Evolutionary conservation across 1,140 invertebrate species (phyloP).

Genomic region (Dolichoris vasculosae): DNA sequence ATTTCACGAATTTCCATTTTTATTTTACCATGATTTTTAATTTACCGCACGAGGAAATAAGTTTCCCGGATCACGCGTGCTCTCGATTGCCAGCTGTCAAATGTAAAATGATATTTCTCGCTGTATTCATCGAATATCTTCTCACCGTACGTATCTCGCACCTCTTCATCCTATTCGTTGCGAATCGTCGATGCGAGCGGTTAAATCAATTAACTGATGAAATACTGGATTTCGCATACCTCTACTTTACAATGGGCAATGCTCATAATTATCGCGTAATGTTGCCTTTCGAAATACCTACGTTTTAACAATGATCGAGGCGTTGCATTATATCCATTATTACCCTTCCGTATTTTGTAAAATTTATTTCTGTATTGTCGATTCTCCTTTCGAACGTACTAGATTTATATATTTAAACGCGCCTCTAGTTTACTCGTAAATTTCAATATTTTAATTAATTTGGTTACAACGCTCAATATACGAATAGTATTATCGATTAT

Average conservation of each 20-base stretch:
- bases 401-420: neutral
- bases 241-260: neutral
- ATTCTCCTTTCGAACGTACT: neutral
- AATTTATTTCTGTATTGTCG: too few relatives aligned
- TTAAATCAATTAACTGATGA: neutral
- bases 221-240: neutral
- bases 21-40: neutral
- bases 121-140: neutral
- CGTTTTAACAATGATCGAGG: too few relatives aligned
- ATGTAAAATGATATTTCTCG: neutral
- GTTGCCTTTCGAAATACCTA: too few relatives aligned
- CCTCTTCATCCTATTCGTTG: neutral
- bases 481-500: neutral
- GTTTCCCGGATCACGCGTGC: neutral
- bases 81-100: neutral
- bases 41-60: neutral
- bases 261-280: neutral
- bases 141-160: neutral
- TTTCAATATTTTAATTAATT: neutral
- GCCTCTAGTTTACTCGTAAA: neutral
- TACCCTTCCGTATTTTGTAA: too few relatives aligned
- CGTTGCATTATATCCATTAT: too few relatives aligned
- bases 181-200: neutral
- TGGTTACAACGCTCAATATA: neutral
- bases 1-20: neutral